Evolutionary conservation across 2,113 vertebrate species (phyloP).

Genomic region (Aplodontia rufa): DNA sequence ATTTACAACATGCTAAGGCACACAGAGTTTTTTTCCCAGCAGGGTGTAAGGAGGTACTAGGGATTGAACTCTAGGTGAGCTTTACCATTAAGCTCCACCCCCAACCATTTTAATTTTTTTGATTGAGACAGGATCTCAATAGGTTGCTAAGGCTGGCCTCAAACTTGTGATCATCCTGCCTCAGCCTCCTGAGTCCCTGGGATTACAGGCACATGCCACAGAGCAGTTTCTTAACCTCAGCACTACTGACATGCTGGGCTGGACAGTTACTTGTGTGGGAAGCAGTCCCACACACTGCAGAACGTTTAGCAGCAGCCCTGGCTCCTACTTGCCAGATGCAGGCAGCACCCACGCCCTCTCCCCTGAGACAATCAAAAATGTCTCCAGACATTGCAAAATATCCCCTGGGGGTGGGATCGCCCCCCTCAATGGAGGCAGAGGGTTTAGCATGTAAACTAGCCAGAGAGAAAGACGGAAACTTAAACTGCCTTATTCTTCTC

Average conservation of each 20-base stretch:
- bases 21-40: neutral
- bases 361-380: neutral
- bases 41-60: no score
- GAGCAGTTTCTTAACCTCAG: neutral
- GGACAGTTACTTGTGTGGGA: neutral
- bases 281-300: accelerated
- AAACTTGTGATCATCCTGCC: no score
- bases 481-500: slow-evolving; percentile 5
- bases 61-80: no score
- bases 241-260: neutral
- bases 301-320: neutral
- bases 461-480: neutral
- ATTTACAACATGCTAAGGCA: neutral
- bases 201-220: no score
- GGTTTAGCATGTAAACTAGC: neutral
- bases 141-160: no score
- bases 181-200: no score
- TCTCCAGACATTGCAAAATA: neutral
- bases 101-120: no score
- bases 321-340: neutral
- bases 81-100: no score
- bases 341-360: neutral
- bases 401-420: neutral
- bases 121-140: no score
- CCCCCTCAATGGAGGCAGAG: neutral